A percentile compares a stretch with the other conserved stretches of the same genome.
phyloP scores from a whole-genome alignment of 2,888 invertebrate genomes.

The Lasioglossum morio region DNA sequence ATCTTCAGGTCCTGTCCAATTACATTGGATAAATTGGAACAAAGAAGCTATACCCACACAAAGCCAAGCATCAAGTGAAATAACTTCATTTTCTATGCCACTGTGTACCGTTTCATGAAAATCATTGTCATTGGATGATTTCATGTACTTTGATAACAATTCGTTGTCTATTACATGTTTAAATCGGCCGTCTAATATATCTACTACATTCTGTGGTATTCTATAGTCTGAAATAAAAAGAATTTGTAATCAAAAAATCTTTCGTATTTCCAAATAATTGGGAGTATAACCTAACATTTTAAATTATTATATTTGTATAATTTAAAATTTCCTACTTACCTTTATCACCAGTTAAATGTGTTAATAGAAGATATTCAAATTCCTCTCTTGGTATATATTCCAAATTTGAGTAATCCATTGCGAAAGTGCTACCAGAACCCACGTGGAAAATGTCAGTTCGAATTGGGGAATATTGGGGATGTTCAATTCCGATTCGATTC shows the following conservation, averaged over 20 bases:
- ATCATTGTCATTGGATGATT: slow-evolving; percentile 19
- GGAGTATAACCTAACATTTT: slow-evolving; percentile 42
- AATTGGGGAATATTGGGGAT: no score
- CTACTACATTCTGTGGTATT: slow-evolving; percentile 21
- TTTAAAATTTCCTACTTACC: slow-evolving; percentile 31
- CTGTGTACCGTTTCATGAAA: slow-evolving; percentile 61
- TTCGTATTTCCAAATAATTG: not conserved
- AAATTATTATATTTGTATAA: not conserved
- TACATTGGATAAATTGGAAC: slow-evolving; percentile 91
- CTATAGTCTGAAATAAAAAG: slow-evolving; percentile 48
- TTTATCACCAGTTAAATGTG: slow-evolving; percentile 29
- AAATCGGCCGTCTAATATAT: slow-evolving; percentile 57
- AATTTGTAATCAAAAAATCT: not conserved
- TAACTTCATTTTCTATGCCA: slow-evolving; percentile 53
- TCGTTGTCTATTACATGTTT: slow-evolving; percentile 43
- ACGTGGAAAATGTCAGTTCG: slow-evolving; percentile 27
- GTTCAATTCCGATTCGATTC: no score
- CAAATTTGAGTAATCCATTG: slow-evolving; percentile 23
- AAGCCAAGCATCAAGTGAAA: slow-evolving; percentile 84
- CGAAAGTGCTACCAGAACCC: slow-evolving; percentile 1
- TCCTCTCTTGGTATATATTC: slow-evolving; percentile 18
- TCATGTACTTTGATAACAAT: slow-evolving; percentile 16
- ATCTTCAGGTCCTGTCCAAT: slow-evolving; percentile 91
- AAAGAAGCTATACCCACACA: slow-evolving; percentile 88
- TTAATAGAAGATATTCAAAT: slow-evolving; percentile 47